A percentile compares a stretch with the other conserved stretches of the same genome.
phyloP scores from a whole-genome alignment of 2,888 invertebrate genomes.

The Lordiphosa fenestrarum region DNA sequence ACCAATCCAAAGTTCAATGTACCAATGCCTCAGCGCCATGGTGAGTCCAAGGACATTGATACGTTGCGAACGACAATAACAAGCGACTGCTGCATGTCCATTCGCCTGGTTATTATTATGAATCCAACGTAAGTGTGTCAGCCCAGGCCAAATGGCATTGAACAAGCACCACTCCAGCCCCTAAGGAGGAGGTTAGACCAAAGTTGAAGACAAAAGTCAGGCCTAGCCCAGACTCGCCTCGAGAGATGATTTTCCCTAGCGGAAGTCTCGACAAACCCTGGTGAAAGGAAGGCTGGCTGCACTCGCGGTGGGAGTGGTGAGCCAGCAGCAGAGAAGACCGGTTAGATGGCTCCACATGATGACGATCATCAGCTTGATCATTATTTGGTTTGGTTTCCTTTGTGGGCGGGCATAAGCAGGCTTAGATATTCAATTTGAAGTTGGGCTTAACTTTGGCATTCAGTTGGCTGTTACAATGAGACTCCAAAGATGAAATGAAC shows the following conservation, averaged over 20 bases:
- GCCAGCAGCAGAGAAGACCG: too few relatives aligned
- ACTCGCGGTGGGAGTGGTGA: too few relatives aligned
- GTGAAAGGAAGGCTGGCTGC: constrained; percentile 16
- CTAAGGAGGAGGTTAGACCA: neutral
- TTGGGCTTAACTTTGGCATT: too few relatives aligned
- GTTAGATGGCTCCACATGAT: too few relatives aligned
- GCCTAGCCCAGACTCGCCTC: too few relatives aligned
- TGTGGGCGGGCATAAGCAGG: too few relatives aligned
- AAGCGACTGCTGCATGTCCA: constrained; percentile 4
- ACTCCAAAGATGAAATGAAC: too few relatives aligned
- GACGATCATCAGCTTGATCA: too few relatives aligned
- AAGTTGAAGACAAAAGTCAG: neutral
- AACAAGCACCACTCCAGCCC: constrained; percentile 1
- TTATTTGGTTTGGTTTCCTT: too few relatives aligned
- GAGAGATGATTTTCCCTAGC: constrained; percentile 1
- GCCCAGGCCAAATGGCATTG: constrained; percentile 28
- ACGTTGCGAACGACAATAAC: constrained; percentile 32
- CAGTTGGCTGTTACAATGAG: too few relatives aligned
- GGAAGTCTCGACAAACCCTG: constrained; percentile 5
- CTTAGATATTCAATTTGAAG: too few relatives aligned
- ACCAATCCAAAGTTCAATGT: constrained; percentile 66
- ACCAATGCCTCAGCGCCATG: constrained; percentile 48
- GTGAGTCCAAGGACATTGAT: constrained; percentile 71
- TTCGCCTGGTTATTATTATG: constrained; percentile 2
- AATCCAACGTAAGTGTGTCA: constrained; percentile 32